Evolutionary conservation across 1,140 invertebrate species (phyloP), one percentile per base, ranked within the genome.

Genomic region (Sitobion miscanthi): DNA sequence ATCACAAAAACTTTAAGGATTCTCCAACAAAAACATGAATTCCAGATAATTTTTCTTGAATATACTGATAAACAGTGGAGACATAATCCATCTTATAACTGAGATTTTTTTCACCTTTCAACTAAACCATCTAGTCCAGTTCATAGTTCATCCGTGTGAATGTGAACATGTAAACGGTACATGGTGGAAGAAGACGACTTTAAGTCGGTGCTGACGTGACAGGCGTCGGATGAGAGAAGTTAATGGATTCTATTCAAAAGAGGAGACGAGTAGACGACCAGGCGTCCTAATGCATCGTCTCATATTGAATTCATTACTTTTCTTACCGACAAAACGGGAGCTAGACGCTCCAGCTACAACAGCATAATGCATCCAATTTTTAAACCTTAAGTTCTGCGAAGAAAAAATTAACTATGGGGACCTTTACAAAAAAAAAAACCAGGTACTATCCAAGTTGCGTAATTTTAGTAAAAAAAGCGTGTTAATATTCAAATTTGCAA

Each of bases 181-280:
- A 52, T 45, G 45, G 47, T 23, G 42, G 25, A 52, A 38, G 69
- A 54, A 86, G 52, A 86, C 49, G 82, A 54, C 82, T 38, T 57
- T 38, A 86, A 93, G 91, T 93, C 91, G 91, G 69, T 47, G 57
- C 47, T 91, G 90, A 83, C 82, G 49, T 93, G 91, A 93, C 91
- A 86, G n/a, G 49, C 82, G 49, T 93, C 49, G 91, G 77, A 93
- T 86, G 91, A 85, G 49, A 86, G 82, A 86, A 93, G 91, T 93
- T 93, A 93, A 93, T 93, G 91, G 91, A 93, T 93, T 93, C 77
- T 57, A 86, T 93, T 93, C 91, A 93, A 93, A 86, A 57, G 49
- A 42, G 35, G 52, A 54, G 69, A 92, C 90, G 35, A 42, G 35
- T 52, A 54, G 69, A 92, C 90, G 47, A 35, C 69, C 69, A 47